Evolutionary conservation across 2,797 vertebrate species (phyloP), one percentile per base, ranked within the genome.

Genomic region (Sebastes taczanowskii): DNA sequence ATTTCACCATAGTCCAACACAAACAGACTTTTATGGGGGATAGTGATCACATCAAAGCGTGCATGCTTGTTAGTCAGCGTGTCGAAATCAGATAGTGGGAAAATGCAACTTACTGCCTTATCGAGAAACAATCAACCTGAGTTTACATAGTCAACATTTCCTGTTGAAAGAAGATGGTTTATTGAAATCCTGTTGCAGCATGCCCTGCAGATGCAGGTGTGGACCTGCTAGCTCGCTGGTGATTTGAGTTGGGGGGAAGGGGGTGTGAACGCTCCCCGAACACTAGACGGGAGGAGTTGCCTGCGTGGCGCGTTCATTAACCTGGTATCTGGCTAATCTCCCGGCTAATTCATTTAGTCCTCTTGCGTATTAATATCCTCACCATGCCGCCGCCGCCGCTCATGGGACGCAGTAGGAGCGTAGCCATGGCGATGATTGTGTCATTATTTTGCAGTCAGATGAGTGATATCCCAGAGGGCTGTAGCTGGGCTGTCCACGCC

Each of bases 371-470:
- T 95, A 94, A 95, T 94, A 94, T 94, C 93, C 90, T 90, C 88
- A 67, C 86, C 9, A 72, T 38, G 73, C 80, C 68, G 85, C 80
- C 1, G 81, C 18, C 8, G 80, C 38, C 6, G 10, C 49, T 88
- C 91, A 77, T 82, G 89, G 88, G 91, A 91, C 81, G 88, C 89
- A 70, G 77, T 22, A 63, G 85, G 71, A 88, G 84, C 87, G 93
- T 95, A 93, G 93, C 93, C 94, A 95, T 95, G 94, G 94, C 88
- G 78, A 95, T 95, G 94, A 94, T 94, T 94, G 93, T 95, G 94
- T 94, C 94, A 94, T 95, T 95, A 96, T 94, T 94, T 94, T 90
- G 91, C 93, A 90, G 92, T 92, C 92, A 90, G 94, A 93, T 92
- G 93, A 95, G 92, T 94, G 95, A 95, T 95, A 93, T 95, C 94